Conservation (phyloP, 2,888 invertebrate species). For the Plebejus argus region DNA sequence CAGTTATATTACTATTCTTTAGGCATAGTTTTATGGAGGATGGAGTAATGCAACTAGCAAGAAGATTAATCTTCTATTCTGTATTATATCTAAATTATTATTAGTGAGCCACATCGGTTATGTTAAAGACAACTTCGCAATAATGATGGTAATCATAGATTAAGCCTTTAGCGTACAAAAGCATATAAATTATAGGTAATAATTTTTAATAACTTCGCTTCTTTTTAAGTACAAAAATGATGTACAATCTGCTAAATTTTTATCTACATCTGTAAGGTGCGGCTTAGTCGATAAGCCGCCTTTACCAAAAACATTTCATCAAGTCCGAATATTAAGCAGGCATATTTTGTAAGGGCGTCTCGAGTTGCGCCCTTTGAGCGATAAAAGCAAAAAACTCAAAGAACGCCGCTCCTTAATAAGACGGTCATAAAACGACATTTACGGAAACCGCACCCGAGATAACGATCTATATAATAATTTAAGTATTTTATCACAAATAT, state of each 20-base stretch:
- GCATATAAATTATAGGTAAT: no score
- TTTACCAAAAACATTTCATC: not conserved
- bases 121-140: no score
- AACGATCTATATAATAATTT: constrained; percentile 3
- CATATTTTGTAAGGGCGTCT: constrained; percentile 22
- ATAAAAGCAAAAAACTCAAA: constrained; percentile 16
- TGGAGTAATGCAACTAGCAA: no score
- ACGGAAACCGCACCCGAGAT: constrained; percentile 2
- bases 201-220: not conserved
- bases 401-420: constrained; percentile 25
- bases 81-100: no score
- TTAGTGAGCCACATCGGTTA: no score
- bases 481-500: constrained; percentile 24
- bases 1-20: no score
- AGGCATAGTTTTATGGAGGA: no score
- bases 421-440: constrained; percentile 22
- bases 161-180: no score
- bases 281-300: not conserved
- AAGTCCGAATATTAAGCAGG: constrained; percentile 2
- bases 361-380: constrained; percentile 8
- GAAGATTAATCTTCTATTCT: no score
- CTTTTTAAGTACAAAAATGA: not conserved
- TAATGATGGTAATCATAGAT: no score
- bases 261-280: not conserved
- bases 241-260: not conserved